Evolutionary conservation across 2,888 invertebrate genomes (phyloP).

Genomic region (Pristionchus fissidentatus): DNA sequence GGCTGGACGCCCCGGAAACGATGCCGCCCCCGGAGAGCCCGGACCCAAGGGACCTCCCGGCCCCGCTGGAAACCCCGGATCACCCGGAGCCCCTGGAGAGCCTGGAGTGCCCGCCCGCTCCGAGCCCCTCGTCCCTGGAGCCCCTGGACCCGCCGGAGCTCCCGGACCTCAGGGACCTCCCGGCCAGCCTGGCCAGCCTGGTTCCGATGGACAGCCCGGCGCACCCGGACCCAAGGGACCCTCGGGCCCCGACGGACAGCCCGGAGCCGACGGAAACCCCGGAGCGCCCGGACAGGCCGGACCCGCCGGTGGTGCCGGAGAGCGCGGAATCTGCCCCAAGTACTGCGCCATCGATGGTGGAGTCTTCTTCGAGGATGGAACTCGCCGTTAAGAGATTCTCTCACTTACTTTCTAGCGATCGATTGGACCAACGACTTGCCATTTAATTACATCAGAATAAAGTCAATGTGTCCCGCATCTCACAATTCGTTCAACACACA

Average conservation of each 20-base stretch:
- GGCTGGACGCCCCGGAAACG: constrained; percentile 47
- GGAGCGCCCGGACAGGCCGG: constrained; percentile 56
- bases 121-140: constrained; percentile 55
- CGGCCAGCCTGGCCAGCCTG: constrained; percentile 45
- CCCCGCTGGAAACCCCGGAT: constrained; percentile 57
- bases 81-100: constrained; percentile 62
- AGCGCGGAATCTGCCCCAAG: constrained; percentile 64
- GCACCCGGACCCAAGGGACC: constrained; percentile 50
- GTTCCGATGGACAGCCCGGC: constrained; percentile 44
- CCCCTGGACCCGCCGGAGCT: constrained; percentile 47
- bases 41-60: constrained; percentile 59
- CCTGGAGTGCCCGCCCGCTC: constrained; percentile 61
- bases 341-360: constrained; percentile 67
- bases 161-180: constrained; percentile 51
- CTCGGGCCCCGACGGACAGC: constrained; percentile 49
- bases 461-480: constrained; percentile 19
- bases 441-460: constrained; percentile 31
- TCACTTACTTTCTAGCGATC: background rate
- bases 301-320: constrained; percentile 47
- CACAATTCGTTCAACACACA: background rate
- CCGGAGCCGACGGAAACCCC: constrained; percentile 49
- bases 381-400: constrained; percentile 51
- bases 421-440: constrained; percentile 4
- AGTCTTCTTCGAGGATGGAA: constrained; percentile 68
- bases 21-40: constrained; percentile 61